Percentiles rank a stretch among this genome's conserved stretches.
Evolutionary conservation across 2,797 vertebrate species (phyloP).

Genomic region (Cyprinodon diabolis): DNA sequence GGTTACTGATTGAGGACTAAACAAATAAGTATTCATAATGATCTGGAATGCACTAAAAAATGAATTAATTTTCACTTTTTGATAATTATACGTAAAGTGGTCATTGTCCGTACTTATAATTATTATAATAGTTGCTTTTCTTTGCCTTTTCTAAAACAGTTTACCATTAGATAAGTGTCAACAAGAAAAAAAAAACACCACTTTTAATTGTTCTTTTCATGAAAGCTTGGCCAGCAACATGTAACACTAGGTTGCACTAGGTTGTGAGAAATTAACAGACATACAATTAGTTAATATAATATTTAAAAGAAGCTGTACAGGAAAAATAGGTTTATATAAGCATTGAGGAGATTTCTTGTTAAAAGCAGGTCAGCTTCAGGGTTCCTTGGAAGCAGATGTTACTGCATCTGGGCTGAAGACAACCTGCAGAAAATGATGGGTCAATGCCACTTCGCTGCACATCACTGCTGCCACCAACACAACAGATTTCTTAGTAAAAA

Average conservation of each 20-base stretch:
- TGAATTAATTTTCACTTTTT: background rate
- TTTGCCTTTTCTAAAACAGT: background rate
- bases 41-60: background rate
- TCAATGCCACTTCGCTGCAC: constrained; percentile 28
- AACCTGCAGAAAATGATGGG: constrained; percentile 57
- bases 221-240: background rate
- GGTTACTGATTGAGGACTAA: no score
- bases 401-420: constrained; percentile 68
- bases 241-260: background rate
- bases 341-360: constrained; percentile 20
- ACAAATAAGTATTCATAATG: background rate
- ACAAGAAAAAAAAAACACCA: background rate
- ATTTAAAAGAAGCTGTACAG: constrained; percentile 21
- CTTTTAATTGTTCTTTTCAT: background rate
- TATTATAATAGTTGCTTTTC: background rate
- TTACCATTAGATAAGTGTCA: background rate
- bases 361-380: constrained; percentile 60
- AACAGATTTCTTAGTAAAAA: constrained; percentile 6
- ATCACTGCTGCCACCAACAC: constrained; percentile 24
- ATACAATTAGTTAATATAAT: background rate
- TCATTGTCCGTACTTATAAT: background rate
- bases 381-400: constrained; percentile 73
- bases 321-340: constrained; percentile 57
- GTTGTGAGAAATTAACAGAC: background rate
- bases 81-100: background rate